phyloP scores from a whole-genome alignment of 2,888 invertebrate genomes.

The Leptura quadrifasciata region DNA sequence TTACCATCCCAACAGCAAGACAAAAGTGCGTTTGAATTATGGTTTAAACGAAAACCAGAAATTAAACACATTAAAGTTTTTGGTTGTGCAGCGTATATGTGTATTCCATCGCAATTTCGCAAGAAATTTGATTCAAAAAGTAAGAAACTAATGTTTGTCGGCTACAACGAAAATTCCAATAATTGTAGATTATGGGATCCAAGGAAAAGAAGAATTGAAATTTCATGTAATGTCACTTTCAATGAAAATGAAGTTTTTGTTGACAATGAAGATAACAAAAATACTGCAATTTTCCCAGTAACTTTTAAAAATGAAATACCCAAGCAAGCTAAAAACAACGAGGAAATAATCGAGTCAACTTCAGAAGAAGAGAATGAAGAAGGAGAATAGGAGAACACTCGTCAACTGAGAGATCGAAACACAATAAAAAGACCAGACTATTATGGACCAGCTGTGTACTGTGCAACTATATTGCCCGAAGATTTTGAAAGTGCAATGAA shows the following conservation, averaged over 20 bases:
- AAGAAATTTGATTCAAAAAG: constrained; percentile 38
- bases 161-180: constrained; percentile 31
- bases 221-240: constrained; percentile 26
- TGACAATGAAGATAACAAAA: not conserved
- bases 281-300: not conserved
- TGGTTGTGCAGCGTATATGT: constrained; percentile 34
- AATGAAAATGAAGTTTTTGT: constrained; percentile 19
- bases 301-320: not conserved
- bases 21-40: constrained; percentile 31
- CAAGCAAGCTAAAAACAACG: not conserved
- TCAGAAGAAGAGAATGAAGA: not conserved
- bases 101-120: constrained; percentile 25
- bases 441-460: not conserved
- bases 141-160: constrained; percentile 36
- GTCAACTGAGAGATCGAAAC: not conserved
- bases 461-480: not conserved
- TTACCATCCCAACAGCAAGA: no score
- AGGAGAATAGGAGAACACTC: not conserved
- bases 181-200: constrained; percentile 32
- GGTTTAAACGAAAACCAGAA: constrained; percentile 24
- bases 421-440: no score
- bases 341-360: not conserved
- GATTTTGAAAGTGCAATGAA: not conserved
- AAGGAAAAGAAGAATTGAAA: constrained; percentile 20
- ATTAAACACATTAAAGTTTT: constrained; percentile 33